A percentile compares a stretch with the other conserved stretches of the same genome.
phyloP scores from a whole-genome alignment of 2,113 vertebrate genomes.

The Amphilophus citrinellus region DNA sequence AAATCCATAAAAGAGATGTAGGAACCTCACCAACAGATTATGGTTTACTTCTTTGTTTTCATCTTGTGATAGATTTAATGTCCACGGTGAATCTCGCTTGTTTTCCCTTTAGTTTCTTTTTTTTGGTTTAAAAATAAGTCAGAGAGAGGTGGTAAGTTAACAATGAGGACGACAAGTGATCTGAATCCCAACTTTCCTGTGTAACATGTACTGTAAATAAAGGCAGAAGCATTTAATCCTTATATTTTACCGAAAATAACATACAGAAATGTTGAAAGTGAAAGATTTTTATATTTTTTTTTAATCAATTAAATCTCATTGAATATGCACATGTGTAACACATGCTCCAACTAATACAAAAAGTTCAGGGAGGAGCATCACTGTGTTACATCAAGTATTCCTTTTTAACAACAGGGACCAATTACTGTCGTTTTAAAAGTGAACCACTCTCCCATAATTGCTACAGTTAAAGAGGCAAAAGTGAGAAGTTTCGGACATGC shows the following conservation, averaged over 20 bases:
- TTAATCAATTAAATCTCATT: too few species aligned
- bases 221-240: too few species aligned
- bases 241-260: too few species aligned
- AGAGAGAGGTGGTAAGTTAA: neutral
- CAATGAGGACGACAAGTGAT: neutral
- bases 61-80: neutral
- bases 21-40: neutral
- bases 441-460: too few species aligned
- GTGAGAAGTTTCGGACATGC: neutral
- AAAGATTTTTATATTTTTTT: too few species aligned
- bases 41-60: neutral
- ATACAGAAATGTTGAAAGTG: too few species aligned
- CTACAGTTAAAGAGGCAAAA: neutral
- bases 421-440: neutral
- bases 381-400: neutral
- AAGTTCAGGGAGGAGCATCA: neutral
- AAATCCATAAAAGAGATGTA: constrained; percentile 5
- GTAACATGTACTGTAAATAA: too few species aligned
- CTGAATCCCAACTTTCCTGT: neutral
- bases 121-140: neutral
- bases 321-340: too few species aligned
- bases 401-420: fast-evolving
- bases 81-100: neutral
- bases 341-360: neutral
- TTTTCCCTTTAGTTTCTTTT: neutral